Base-by-base conservation (phyloP, 2,113 vertebrate species). In the Athene cunicularia region DNA sequence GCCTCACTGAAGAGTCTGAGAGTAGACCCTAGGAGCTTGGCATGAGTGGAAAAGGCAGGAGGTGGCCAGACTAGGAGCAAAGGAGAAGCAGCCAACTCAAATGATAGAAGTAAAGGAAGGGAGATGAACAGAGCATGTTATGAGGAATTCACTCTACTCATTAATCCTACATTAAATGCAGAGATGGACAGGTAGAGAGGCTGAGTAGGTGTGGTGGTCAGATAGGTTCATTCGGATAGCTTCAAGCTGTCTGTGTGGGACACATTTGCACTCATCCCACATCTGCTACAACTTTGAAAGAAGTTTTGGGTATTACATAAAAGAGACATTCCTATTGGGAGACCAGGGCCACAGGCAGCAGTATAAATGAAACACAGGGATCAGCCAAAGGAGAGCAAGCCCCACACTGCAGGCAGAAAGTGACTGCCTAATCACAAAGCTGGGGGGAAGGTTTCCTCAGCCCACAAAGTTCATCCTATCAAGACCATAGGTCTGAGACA, bases 401-500 rank as follows among this genome's bases (percentile, higher is more conserved):
- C 9, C 10, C 3, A 16, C 0, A 0, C 7, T 0, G 2, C 43
- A 66, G 53, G 16, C 19, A 77, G n/a, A 66, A 60, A 50, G 2
- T 0, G 0, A 32, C 16, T 52, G 41, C 6, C 26, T 76, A 28
- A 43, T 8, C 59, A 49, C 37, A 80, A 14, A 68, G 35, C 7
- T 19, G 14, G 14, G 13, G 9, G 15, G 1, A 16, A 47, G 20
- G 7, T n/a, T 80, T 35, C 4, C 41, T 80, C 33, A 83, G 11
- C 17, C 33, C 26, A 73, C 5, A 8, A 53, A 76, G 12, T 77
- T 56, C 35, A 52, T 32, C 22, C 4, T 39, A 4, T 52, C 33
- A 60, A 27, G 18, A 60, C 3, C 2, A 4, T n/a, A 62, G 7
- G 10, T 52, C 15, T 66, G 45, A 35, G 20, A 70, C 22, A 56